Conservation (phyloP, 2,797 vertebrate genomes). For the Intellagama lesueurii region DNA sequence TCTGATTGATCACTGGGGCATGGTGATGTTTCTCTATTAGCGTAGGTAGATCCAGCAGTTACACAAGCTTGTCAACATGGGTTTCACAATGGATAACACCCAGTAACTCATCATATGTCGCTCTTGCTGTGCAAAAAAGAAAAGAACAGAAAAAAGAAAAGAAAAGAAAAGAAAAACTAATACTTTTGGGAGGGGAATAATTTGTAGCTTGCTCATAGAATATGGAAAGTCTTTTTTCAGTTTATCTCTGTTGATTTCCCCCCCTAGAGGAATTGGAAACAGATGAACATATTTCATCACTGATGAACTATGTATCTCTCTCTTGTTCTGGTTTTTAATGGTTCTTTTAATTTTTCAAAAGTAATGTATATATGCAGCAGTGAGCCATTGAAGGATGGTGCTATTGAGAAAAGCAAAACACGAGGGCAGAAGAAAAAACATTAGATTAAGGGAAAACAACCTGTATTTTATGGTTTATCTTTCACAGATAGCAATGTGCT, state of each 20-base stretch:
- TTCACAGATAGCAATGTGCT: conserved; percentile 7
- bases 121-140: no score
- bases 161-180: no score
- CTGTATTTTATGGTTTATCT: conserved; percentile 25
- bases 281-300: background rate
- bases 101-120: background rate
- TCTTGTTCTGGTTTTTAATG: background rate
- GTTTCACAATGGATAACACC: background rate
- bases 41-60: background rate
- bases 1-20: background rate
- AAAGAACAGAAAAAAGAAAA: no score
- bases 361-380: conserved; percentile 5
- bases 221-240: background rate
- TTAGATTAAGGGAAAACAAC: conserved; percentile 1
- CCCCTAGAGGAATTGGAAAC: background rate
- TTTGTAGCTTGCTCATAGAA: background rate
- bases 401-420: conserved; percentile 4
- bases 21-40: background rate
- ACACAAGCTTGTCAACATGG: background rate
- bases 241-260: background rate
- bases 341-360: conserved; percentile 17
- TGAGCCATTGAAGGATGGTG: background rate
- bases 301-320: background rate
- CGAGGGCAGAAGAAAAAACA: conserved; percentile 15
- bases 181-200: background rate